Conservation (phyloP, 2,113 vertebrate species). For the Pogonocichla stellata region DNA sequence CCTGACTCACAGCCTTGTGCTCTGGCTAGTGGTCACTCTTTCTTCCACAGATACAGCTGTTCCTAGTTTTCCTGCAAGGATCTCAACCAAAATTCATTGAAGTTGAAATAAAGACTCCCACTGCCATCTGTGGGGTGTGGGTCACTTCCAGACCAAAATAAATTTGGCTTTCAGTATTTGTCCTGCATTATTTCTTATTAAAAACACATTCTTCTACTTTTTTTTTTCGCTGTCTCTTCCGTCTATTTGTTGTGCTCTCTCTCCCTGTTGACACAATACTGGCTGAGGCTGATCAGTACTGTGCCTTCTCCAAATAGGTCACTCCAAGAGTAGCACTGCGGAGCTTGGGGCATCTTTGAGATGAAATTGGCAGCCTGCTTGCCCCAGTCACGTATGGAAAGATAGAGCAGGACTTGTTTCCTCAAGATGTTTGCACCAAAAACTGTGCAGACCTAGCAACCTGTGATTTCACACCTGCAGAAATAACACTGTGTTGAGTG, state of each 20-base stretch:
- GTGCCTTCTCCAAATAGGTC: not conserved
- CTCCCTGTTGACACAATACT: not conserved
- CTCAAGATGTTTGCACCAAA: not conserved
- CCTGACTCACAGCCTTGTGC: not conserved
- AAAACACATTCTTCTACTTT: not conserved
- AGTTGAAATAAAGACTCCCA: not conserved
- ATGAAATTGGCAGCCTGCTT: not conserved
- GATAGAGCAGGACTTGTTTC: not conserved
- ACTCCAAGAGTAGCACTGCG: not conserved
- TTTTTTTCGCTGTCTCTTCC: not conserved
- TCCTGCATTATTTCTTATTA: not conserved
- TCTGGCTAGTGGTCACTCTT: not conserved
- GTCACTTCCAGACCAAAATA: not conserved
- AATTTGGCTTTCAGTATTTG: not conserved
- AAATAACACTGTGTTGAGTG: not conserved
- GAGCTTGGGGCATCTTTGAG: not conserved
- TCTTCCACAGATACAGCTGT: not conserved
- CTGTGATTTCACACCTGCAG: not conserved
- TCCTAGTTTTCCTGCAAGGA: not conserved
- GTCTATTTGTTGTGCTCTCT: not conserved
- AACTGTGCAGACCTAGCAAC: not conserved
- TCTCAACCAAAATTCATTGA: not conserved
- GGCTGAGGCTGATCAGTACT: not conserved
- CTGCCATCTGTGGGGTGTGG: not conserved
- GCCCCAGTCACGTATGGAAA: not conserved